Evolutionary conservation across 2,797 vertebrate species (phyloP), one percentile per base, ranked within the genome.

Genomic region (Anabacerthia variegaticeps): DNA sequence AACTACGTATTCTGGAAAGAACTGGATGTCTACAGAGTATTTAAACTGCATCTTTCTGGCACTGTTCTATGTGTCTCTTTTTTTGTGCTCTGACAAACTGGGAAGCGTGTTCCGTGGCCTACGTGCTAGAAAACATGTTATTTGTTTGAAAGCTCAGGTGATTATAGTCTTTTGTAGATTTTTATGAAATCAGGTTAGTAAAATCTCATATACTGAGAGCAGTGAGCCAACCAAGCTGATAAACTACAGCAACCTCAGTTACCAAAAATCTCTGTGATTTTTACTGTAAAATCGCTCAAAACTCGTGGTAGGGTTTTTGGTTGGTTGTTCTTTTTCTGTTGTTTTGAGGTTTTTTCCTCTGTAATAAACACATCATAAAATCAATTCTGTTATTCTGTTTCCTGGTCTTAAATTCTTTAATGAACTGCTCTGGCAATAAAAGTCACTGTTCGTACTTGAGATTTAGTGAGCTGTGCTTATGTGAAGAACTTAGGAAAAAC

Each of bases 71-170:
- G 23, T 55, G 22, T 15, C 5, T 44, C 17, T 55, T n/a, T 65
- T 55, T 85, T 63, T 61, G 66, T 51, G 19, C 52, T 88, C 77
- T 78, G 39, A 71, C 72, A 85, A 82, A 43, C n/a, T 37, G 32
- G 13, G 66, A 88, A 62, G 75, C 43, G 89, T 80, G 24, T 63
- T 83, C 55, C 62, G 48, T 82, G 52, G 46, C 24, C 51, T 79
- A 0, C 1, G 1, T 94, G 26, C 52, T 91, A 32, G 52, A 41
- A 88, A 91, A 41, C 24, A 75, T 68, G n/a, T 69, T 88, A 61
- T 34, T 93, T 80, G 36, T 86, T 91, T 95, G 67, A 88, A 77
- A 95, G 78, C 59, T 72, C 36, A 72, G 74, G 65, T 95, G 67
- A 69, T 92, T 80, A 59, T 82, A 61, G 51, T 66, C 39, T 22